Base-by-base conservation (phyloP, 2,888 invertebrate species). In the Harmothoe impar region DNA sequence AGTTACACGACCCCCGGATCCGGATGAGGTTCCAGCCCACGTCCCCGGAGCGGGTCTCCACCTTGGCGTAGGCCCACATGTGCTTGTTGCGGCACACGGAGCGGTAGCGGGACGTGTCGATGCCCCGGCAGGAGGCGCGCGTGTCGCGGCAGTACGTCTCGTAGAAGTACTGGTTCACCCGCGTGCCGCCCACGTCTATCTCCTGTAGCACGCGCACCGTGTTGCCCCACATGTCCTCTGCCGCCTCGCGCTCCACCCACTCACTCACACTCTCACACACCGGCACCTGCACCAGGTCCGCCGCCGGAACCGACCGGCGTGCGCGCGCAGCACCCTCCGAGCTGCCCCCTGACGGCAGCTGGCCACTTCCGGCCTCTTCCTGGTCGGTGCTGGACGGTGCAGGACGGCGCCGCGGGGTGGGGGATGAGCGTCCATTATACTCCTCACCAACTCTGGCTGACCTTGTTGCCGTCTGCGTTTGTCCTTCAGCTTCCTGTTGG, bases 211-310 rank as follows among this genome's bases (percentile, higher is more conserved):
- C 84, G 31, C 81, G 29, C 35, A 90, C 90, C 25, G 23, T 78
- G 90, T 90, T 78, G 0, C 90, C 90, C 81, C 84, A 84, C 62
- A 90, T 90, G 62, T 90, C 81, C 33, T 81, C 84, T 25, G 92
- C 92, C 62, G 89, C 90, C 0, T 92, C 12, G 81, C 91, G 5
- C 92, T 91, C 54, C 92, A 92, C 31, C 91, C 93, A 23, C 91
- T 88, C 86, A 92, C 91, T 25, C 89, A 62, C 35, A 93, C 93
- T 84, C 93, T 91, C 0, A 93, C 94, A 33, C 93, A 94, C 89
- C 93, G 93, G 7, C 20, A 85, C 62, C 29, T 90, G 81, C n/a
- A 90, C 54, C 25, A 51, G 56, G 56, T 89, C 68, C 23, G 17
- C 84, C 23, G 89, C 20, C 43, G 10, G 43, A 3, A 10, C 3